These are phyloP conservation scores for Clunio marinus DNA, from an alignment of 2,888 invertebrate genomes.

Conservation along the genomic window DNA sequence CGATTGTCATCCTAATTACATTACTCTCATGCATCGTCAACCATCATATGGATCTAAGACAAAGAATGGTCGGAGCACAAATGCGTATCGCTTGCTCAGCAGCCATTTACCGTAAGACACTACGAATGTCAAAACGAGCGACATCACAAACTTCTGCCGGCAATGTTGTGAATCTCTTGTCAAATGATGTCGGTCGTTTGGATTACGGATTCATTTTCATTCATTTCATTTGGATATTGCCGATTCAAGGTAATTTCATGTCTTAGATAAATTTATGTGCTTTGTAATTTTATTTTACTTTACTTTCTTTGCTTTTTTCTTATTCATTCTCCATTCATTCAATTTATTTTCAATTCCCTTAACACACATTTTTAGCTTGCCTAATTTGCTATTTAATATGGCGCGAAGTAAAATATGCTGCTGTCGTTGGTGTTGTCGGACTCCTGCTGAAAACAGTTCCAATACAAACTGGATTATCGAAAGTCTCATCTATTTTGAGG, in stretches of 20 bases:
- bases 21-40: constrained; percentile 47
- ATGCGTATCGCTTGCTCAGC: constrained; percentile 64
- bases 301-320: neutral
- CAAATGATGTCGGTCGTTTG: constrained; percentile 90
- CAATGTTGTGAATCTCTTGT: constrained; percentile 86
- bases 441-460: constrained; percentile 76
- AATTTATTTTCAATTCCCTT: no score
- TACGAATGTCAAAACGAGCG: constrained; percentile 62
- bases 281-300: neutral
- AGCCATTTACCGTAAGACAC: constrained; percentile 64
- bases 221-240: constrained; percentile 85
- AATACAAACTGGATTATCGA: constrained; percentile 60
- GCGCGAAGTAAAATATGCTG: constrained; percentile 65
- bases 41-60: constrained; percentile 51
- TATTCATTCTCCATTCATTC: neutral
- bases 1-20: constrained; percentile 47
- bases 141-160: constrained; percentile 73
- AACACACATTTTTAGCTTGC: constrained; percentile 42
- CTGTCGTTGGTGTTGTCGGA: constrained; percentile 72
- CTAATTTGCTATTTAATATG: constrained; percentile 74
- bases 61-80: constrained; percentile 57
- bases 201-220: constrained; percentile 79
- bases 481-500: constrained; percentile 47
- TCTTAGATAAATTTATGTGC: neutral
- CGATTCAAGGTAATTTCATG: constrained; percentile 55